phyloP scores from a whole-genome alignment of 1,140 invertebrate genomes.

The Atta texana region DNA sequence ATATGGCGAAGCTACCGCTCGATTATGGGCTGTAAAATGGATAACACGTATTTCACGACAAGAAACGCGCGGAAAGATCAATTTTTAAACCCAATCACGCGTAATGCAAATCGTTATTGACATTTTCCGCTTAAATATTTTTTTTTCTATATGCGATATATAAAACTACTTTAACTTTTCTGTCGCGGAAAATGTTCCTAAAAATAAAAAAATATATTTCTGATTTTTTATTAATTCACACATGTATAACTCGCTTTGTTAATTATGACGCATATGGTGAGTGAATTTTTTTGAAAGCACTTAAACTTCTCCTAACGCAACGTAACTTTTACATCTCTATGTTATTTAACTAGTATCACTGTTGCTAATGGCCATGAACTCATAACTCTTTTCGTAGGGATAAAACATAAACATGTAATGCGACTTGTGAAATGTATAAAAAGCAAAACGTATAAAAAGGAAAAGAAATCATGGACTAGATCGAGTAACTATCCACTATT shows the following conservation, averaged over 20 bases:
- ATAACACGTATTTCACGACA: slow-evolving; percentile 46
- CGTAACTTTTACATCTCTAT: slow-evolving; percentile 4
- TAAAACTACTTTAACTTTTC: slow-evolving; percentile 26
- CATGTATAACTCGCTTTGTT: slow-evolving; percentile 34
- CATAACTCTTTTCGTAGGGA: not conserved
- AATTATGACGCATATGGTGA: not conserved
- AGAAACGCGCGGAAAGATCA: not conserved
- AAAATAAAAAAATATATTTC: not conserved
- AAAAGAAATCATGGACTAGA: slow-evolving; percentile 10
- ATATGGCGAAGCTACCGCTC: slow-evolving; percentile 13
- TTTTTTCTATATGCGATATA: not conserved
- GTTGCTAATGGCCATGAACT: not conserved
- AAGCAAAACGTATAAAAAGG: not conserved
- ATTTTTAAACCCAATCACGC: slow-evolving; percentile 20
- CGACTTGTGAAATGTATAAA: not conserved
- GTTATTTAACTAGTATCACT: slow-evolving; percentile 35
- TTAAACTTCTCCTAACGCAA: not conserved
- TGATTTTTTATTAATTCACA: not conserved
- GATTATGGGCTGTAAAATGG: slow-evolving; percentile 51
- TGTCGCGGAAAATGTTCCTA: not conserved
- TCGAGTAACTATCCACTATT: not conserved
- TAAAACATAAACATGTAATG: slow-evolving; percentile 16
- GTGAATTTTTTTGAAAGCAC: slow-evolving; percentile 52
- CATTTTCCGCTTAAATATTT: not conserved
- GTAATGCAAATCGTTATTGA: slow-evolving; percentile 38